Evolutionary conservation across 2,797 vertebrate genomes (phyloP).

Genomic region (Periparus ater): DNA sequence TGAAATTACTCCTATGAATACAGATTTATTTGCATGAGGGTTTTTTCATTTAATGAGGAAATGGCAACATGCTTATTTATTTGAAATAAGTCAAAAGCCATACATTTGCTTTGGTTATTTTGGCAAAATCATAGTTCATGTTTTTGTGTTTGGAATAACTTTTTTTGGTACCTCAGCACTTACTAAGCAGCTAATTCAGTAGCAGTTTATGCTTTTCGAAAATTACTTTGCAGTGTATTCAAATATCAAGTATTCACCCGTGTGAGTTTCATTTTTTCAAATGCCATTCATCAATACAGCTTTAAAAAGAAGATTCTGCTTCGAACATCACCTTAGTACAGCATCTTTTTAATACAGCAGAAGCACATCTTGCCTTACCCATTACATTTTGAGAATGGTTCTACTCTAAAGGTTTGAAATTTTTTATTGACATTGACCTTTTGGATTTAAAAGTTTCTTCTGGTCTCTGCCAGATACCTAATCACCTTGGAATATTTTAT

Average conservation of each 20-base stretch:
- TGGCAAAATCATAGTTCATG: background rate
- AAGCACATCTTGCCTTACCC: background rate
- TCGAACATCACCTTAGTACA: background rate
- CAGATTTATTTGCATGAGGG: fast-evolving
- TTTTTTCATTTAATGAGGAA: background rate
- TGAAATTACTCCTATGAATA: background rate
- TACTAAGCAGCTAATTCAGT: background rate
- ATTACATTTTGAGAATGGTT: background rate
- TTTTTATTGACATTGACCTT: background rate
- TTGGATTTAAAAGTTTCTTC: background rate
- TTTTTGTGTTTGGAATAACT: background rate
- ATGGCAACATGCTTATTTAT: background rate
- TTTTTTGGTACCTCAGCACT: background rate
- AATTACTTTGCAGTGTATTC: background rate
- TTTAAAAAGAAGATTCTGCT: background rate
- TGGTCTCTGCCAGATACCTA: background rate
- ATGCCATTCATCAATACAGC: background rate
- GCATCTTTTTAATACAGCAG: background rate
- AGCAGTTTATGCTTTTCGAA: background rate
- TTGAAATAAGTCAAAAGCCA: background rate
- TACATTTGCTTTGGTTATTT: background rate
- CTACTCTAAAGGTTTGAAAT: background rate
- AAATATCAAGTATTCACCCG: background rate
- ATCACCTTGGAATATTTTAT: background rate
- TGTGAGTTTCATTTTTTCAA: background rate